phyloP scores from a whole-genome alignment of 2,113 vertebrate genomes.

The Pelmatolapia mariae region DNA sequence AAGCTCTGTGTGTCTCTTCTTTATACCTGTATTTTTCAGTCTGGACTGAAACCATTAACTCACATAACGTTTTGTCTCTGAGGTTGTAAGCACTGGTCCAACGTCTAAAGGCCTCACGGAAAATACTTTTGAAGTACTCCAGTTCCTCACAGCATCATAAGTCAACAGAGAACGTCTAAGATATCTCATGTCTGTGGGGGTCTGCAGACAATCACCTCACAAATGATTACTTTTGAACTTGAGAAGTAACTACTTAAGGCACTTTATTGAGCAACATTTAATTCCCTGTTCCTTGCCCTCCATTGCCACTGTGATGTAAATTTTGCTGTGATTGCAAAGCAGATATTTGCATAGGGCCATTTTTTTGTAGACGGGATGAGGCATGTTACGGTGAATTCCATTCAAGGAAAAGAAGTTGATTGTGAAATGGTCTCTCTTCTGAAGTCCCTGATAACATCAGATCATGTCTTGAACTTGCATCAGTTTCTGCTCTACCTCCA shows the following conservation, averaged over 20 bases:
- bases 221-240: background rate
- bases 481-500: background rate
- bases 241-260: background rate
- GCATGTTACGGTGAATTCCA: constrained; percentile 31
- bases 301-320: background rate
- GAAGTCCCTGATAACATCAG: constrained; percentile 7
- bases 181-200: background rate
- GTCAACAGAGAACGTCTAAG: background rate
- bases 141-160: background rate
- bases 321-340: background rate
- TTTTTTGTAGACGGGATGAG: background rate
- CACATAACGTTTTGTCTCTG: background rate
- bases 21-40: background rate
- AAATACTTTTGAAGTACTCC: background rate
- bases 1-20: background rate
- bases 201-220: background rate
- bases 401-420: background rate
- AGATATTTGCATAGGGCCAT: constrained; percentile 14
- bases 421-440: constrained; percentile 19
- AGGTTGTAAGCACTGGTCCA: background rate
- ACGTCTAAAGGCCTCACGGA: background rate
- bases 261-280: too few species aligned
- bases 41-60: background rate
- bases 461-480: background rate
- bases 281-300: background rate